Base-by-base conservation (phyloP, 2,888 invertebrate species). In the Dryadula phaetusa region DNA sequence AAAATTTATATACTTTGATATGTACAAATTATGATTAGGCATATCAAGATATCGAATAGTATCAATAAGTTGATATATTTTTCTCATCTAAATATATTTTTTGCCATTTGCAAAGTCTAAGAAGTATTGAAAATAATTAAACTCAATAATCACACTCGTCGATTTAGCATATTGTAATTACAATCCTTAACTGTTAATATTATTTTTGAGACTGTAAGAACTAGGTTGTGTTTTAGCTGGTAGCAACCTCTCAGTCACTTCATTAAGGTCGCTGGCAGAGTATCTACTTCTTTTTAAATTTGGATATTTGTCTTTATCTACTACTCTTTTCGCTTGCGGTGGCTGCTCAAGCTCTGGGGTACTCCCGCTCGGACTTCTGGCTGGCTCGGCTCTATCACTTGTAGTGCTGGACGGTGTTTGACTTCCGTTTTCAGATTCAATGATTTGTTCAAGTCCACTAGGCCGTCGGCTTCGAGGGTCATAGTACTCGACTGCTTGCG, bases 261-360 rank as follows among this genome's bases (percentile, higher is more conserved):
- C 95, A 76, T 94, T 94, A 25, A 95, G 93, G 80, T 96, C 96
- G 66, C 95, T 95, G 10, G 95, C 94, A 46, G 95, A 96, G 82
- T 95, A 95, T 70, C 96, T 91, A 79, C 94, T 95, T 70, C 93
- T 92, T 72, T 81, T 87, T 72, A 93, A 77, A 67, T 77, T 83
- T 8, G 82, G 76, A 66, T 79, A 76, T 73, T 79, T 86, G 47
- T 92, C 90, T 66, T 79, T 86, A 25, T 92, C 90, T 61, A 83
- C 74, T 67, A 86, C 79, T 70, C 83, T 87, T 77, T 84, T 88
- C 58, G 84, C 79, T 74, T 93, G 93, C 20, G 84, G 78, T 64
- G 80, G 83, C 18, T 79, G 71, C 44, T 85, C 79, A 0, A 90
- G 74, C 58, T 88, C 90, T 69, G 80, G 87, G 1, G 77, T 77